phyloP scores from a whole-genome alignment of 2,113 vertebrate species.

The Lepidiolamprologus cunningtoni region DNA sequence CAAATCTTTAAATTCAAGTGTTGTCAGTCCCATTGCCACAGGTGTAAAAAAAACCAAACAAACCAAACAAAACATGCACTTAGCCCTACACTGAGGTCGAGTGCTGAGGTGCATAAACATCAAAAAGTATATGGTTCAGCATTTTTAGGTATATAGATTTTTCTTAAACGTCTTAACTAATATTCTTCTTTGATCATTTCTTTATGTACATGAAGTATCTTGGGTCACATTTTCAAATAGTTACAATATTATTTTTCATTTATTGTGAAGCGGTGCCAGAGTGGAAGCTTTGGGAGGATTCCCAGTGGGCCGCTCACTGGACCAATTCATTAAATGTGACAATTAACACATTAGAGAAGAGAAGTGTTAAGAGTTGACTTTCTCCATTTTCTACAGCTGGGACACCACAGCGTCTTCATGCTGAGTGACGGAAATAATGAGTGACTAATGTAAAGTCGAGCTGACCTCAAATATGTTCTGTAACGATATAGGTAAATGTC shows the following conservation, averaged over 20 bases:
- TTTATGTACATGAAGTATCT: background rate
- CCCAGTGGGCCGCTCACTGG: accelerated
- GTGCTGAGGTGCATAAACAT: background rate
- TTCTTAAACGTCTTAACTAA: background rate
- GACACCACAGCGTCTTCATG: background rate
- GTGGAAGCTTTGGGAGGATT: background rate
- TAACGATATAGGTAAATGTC: background rate
- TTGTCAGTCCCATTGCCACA: background rate
- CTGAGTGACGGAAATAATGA: background rate
- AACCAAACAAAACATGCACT: background rate
- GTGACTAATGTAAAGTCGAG: background rate
- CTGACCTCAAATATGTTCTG: background rate
- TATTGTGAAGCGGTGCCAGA: background rate
- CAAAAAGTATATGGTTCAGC: background rate
- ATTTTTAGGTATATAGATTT: background rate
- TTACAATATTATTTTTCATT: background rate
- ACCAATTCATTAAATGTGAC: background rate
- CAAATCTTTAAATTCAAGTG: background rate
- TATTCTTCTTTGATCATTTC: background rate
- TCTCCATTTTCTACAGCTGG: background rate
- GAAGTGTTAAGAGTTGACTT: background rate
- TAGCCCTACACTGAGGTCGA: background rate
- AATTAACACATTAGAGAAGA: background rate
- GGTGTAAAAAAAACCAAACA: background rate
- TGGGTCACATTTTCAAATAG: background rate